Percentiles rank a stretch among this genome's conserved stretches.
These are phyloP conservation scores for Pristionchus mayeri DNA, from an alignment of 2,888 invertebrate genomes.

Conservation along the genomic window DNA sequence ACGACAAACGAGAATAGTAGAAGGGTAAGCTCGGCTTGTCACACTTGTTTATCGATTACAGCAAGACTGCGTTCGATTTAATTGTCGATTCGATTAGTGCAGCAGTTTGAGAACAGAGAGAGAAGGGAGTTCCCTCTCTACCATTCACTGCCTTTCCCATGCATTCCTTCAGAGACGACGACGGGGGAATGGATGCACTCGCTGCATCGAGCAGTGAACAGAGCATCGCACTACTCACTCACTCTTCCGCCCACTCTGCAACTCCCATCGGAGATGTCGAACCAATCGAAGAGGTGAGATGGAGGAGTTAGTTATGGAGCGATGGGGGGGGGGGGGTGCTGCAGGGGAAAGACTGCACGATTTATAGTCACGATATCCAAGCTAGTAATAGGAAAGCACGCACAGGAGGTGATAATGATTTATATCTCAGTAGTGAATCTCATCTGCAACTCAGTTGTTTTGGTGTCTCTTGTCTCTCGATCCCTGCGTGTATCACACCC, in stretches of 20 bases:
- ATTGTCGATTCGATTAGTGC: no score
- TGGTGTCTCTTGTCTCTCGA: background rate
- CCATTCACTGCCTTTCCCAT: no score
- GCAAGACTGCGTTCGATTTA: no score
- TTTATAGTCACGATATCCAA: background rate
- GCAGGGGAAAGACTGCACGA: background rate
- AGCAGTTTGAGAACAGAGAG: no score
- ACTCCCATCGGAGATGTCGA: slow-evolving; percentile 53
- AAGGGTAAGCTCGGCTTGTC: slow-evolving; percentile 14
- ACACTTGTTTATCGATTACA: background rate
- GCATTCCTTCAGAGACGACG: slow-evolving; percentile 4
- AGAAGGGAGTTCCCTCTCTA: no score
- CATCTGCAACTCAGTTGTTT: no score
- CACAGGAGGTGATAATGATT: background rate
- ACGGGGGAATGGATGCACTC: background rate
- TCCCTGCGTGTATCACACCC: background rate
- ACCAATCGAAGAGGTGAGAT: background rate
- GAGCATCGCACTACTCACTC: slow-evolving; percentile 52
- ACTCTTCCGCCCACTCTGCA: slow-evolving; percentile 52
- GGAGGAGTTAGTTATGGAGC: background rate
- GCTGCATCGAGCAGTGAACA: slow-evolving; percentile 18
- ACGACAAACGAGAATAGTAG: slow-evolving; percentile 29
- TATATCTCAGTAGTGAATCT: background rate
- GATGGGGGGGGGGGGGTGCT: no score
- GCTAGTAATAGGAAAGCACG: background rate